Base-by-base conservation (phyloP, 2,113 vertebrate species). In the Syngnathus floridae region DNA sequence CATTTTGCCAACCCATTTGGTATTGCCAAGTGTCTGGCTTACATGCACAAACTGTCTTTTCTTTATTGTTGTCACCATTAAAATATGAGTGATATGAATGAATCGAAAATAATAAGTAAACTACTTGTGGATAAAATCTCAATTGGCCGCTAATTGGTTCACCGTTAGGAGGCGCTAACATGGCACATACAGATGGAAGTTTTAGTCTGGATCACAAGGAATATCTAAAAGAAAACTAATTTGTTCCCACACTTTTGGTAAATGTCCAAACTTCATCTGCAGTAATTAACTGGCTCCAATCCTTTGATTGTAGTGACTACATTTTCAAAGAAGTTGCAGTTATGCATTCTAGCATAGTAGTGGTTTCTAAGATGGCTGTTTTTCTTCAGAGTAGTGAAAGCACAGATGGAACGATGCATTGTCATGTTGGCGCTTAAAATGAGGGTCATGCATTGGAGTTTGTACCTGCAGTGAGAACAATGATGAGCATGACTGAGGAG, bases 21-120 rank as follows among this genome's bases (percentile, higher is more conserved):
- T 51, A 57, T 57, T 70, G 72, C 67, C 67, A 65, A 78, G 62
- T 65, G 51, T 45, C 71, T 62, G 37, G 58, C 60, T 75, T 74
- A 61, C 16, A 66, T 64, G 49, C 40, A 60, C 38, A 8, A 57
- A 7, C n/a, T 26, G 26, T 31, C 2, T 31, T 31, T 31, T 31
- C 26, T 31, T 31, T 62, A 14, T 62, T 62, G 41, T 31, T 22
- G 57, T 17, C 36, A 59, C 10, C 26, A 1, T 14, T 62, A 5
- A 41, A 46, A 45, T 62, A 22, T 46, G 21, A 54, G 21, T 0
- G 21, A 22, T 54, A 54, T 9, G 51, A 54, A 54, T 22, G 10
- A 41, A 41, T 8, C 40, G 1, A 41, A 41, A 41, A 41, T 10
- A 41, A 9, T 9, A 41, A 41, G 40, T 1, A 40, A 40, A 8